Conservation (phyloP, 2,888 invertebrate species). For the Halictus ligatus region DNA sequence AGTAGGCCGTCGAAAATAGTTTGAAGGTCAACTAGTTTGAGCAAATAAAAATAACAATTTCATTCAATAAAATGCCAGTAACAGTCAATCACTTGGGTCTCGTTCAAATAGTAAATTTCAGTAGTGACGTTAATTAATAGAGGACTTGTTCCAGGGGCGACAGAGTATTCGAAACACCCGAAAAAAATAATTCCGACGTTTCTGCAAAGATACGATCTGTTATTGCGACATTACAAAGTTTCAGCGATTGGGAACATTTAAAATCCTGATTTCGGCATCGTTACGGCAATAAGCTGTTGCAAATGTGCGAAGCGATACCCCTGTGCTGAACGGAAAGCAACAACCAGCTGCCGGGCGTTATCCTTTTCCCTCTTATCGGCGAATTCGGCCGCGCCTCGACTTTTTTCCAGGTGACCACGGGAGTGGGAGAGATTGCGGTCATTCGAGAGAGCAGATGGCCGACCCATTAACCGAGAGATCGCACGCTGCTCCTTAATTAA, state of each 20-base stretch:
- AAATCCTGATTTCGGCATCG: not conserved
- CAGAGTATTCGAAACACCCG: no score
- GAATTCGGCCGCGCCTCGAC: slow-evolving; percentile 28
- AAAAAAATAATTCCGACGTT: not conserved
- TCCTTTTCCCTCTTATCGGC: slow-evolving; percentile 41
- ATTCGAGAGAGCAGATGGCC: slow-evolving; percentile 37
- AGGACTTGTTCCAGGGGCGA: no score
- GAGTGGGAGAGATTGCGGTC: slow-evolving; percentile 34
- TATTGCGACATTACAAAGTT: not conserved
- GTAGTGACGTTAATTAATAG: not conserved
- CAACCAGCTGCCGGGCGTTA: slow-evolving; percentile 45
- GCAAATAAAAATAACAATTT: not conserved
- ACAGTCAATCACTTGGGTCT: no score
- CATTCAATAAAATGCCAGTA: no score
- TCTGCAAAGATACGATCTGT: not conserved
- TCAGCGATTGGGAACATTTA: not conserved
- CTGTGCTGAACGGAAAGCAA: slow-evolving; percentile 14
- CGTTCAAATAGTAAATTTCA: no score
- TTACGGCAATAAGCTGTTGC: not conserved
- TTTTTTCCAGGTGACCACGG: slow-evolving; percentile 28
- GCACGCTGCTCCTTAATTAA: slow-evolving; percentile 34
- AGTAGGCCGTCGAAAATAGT: not conserved
- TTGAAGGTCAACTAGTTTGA: not conserved
- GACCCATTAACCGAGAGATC: slow-evolving; percentile 31
- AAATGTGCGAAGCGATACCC: not conserved